These are phyloP conservation scores for Corythaeola cristata DNA, from an alignment of 2,113 vertebrate species.

Conservation along the genomic window DNA sequence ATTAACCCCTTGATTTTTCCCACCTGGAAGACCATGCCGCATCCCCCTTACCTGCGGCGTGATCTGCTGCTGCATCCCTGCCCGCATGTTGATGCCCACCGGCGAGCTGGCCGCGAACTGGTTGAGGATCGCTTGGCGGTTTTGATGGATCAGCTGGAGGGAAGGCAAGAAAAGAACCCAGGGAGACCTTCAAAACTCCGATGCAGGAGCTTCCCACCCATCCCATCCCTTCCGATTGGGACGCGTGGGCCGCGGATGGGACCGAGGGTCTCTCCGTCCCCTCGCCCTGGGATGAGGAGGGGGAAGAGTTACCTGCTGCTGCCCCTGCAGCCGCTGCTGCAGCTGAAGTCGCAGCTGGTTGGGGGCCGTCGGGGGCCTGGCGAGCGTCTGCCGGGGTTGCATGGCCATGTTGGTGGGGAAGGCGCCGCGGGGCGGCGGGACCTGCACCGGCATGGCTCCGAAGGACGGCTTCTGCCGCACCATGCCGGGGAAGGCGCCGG, in stretches of 20 bases:
- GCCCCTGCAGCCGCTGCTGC: conserved; percentile 90
- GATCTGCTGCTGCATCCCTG: conserved; percentile 85
- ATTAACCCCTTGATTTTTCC: background rate
- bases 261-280: background rate
- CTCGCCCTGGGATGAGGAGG: background rate
- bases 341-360: conserved; percentile 88
- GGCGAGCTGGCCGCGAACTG: conserved; percentile 83
- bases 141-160: conserved; percentile 83
- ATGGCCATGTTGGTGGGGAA: conserved; percentile 80
- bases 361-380: conserved; percentile 78
- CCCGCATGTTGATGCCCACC: conserved; percentile 83
- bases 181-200: background rate
- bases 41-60: conserved; percentile 80
- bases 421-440: conserved; percentile 75
- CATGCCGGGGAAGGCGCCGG: conserved; percentile 80
- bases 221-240: rapidly evolving
- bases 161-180: background rate
- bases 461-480: conserved; percentile 82
- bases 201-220: background rate
- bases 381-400: conserved; percentile 78
- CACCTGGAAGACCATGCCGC: rapidly evolving
- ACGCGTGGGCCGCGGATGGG: background rate
- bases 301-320: conserved; percentile 83
- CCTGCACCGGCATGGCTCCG: conserved; percentile 74
- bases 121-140: conserved; percentile 84